Evolutionary conservation across 2,888 invertebrate species (phyloP).

Genomic region (Anorthoa munda): DNA sequence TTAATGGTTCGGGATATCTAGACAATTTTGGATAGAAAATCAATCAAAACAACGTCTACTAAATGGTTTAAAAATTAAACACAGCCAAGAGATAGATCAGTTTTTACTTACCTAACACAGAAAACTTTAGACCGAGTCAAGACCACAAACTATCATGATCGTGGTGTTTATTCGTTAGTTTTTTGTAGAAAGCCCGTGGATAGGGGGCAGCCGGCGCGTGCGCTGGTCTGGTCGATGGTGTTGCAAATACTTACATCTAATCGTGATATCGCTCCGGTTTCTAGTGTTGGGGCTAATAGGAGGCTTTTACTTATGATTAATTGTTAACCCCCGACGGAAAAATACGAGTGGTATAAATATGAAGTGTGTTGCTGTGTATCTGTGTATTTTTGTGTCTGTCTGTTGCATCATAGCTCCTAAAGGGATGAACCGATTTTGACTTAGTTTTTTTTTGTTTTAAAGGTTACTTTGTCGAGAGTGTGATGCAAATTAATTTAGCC

Average conservation of each 20-base stretch:
- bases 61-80: background rate
- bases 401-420: too few relatives aligned
- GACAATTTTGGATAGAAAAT: too few relatives aligned
- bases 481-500: too few relatives aligned
- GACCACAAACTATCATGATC: conserved; percentile 36
- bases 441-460: too few relatives aligned
- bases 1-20: too few relatives aligned
- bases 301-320: background rate
- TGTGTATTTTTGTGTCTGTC: too few relatives aligned
- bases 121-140: conserved; percentile 17
- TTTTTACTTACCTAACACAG: background rate
- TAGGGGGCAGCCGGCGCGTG: conserved; percentile 72
- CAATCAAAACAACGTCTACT: too few relatives aligned
- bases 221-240: conserved; percentile 51
- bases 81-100: background rate
- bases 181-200: conserved; percentile 53
- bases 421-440: too few relatives aligned
- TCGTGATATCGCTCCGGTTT: conserved; percentile 78
- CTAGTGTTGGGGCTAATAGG: conserved; percentile 74
- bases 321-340: background rate
- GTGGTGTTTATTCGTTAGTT: conserved; percentile 43
- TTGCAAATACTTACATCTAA: conserved; percentile 78
- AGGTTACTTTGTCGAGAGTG: too few relatives aligned
- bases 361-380: too few relatives aligned
- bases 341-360: too few relatives aligned